Conservation (phyloP, 1,140 invertebrate genomes). For the Drosophila littoralis region DNA sequence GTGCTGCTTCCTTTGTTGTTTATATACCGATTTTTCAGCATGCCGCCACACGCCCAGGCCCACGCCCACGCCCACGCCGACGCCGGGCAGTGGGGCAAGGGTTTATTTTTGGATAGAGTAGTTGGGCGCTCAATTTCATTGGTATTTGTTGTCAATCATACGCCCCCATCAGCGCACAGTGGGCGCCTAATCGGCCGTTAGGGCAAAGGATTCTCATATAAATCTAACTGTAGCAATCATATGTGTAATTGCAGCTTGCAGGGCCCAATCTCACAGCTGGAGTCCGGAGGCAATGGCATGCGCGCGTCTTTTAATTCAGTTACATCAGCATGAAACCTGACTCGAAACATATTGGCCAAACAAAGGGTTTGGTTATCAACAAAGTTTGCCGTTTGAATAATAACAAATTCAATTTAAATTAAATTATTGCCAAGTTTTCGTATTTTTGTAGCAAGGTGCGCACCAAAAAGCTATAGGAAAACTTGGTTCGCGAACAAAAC, state of each 20-base stretch:
- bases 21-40: constrained; percentile 68
- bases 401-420: too few species aligned
- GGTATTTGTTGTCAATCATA: constrained; percentile 68
- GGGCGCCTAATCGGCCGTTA: constrained; percentile 48
- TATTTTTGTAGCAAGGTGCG: too few species aligned
- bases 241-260: constrained; percentile 30
- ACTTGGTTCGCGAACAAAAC: too few species aligned
- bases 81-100: constrained; percentile 21
- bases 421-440: too few species aligned
- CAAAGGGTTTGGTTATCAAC: too few species aligned
- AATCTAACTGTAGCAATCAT: constrained; percentile 27
- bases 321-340: too few species aligned
- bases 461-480: too few species aligned
- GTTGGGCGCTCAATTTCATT: constrained; percentile 63
- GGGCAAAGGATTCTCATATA: constrained; percentile 24
- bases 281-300: neutral
- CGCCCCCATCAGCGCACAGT: constrained; percentile 53
- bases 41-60: constrained; percentile 2
- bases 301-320: too few species aligned
- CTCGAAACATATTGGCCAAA: too few species aligned
- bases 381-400: too few species aligned
- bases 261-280: constrained; percentile 6
- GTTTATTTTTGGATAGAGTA: constrained; percentile 34
- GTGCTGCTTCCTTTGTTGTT: constrained; percentile 44
- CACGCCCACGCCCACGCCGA: neutral